Evolutionary conservation across 2,888 invertebrate species (phyloP).

Genomic region (Carterocephalus palaemon): DNA sequence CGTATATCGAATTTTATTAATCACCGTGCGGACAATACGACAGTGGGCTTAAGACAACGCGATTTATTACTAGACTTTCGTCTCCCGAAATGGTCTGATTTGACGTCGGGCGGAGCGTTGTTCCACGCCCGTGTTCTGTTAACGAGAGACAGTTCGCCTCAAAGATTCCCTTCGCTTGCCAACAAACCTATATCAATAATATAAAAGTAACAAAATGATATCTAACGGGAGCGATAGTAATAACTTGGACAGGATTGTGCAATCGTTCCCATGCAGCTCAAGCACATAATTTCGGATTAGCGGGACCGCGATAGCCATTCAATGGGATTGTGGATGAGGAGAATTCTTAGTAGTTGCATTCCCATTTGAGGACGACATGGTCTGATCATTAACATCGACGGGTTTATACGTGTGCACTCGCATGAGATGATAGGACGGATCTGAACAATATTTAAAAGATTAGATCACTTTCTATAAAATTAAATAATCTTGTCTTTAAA

Average conservation of each 20-base stretch:
- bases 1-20: slow-evolving; percentile 37
- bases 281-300: slow-evolving; percentile 41
- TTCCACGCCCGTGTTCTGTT: slow-evolving; percentile 17
- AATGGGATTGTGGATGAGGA: slow-evolving; percentile 45
- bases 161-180: slow-evolving; percentile 39
- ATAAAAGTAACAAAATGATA: slow-evolving; percentile 5
- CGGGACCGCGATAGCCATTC: slow-evolving; percentile 38
- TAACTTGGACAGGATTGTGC: slow-evolving; percentile 33
- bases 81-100: slow-evolving; percentile 62
- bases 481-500: too few species aligned
- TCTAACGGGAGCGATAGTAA: slow-evolving; percentile 12
- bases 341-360: slow-evolving; percentile 49
- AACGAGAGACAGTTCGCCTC: slow-evolving; percentile 10
- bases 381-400: slow-evolving; percentile 25
- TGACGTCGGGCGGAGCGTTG: slow-evolving; percentile 40
- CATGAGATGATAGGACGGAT: background rate
- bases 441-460: background rate
- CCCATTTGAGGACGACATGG: slow-evolving; percentile 39
- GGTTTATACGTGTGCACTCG: slow-evolving; percentile 25
- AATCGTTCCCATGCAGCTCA: slow-evolving; percentile 36
- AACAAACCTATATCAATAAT: background rate
- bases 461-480: too few species aligned
- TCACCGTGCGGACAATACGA: slow-evolving; percentile 42
- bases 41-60: slow-evolving; percentile 43
- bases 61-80: slow-evolving; percentile 68